These are phyloP conservation scores for Drosophila seclusa DNA, from an alignment of 2,888 invertebrate genomes.

Conservation along the genomic window DNA sequence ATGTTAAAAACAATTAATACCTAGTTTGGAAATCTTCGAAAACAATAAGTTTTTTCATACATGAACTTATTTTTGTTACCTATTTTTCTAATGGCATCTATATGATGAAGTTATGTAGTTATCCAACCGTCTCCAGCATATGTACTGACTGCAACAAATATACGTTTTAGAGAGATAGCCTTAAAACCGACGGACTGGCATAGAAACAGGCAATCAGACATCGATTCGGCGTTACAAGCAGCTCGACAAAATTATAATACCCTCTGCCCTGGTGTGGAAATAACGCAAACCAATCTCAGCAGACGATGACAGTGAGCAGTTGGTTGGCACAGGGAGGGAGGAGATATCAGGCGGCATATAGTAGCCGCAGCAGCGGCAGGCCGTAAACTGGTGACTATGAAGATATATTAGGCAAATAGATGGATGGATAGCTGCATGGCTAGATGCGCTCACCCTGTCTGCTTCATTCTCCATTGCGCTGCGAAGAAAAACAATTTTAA, in stretches of 20 bases:
- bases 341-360: conserved; percentile 61
- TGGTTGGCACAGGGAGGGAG: conserved; percentile 20
- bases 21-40: not conserved
- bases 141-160: not conserved
- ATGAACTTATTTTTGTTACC: not conserved
- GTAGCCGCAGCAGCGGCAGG: conserved; percentile 45
- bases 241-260: not conserved
- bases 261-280: conserved; percentile 4
- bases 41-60: not conserved
- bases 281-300: conserved; percentile 61
- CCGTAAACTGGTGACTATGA: conserved; percentile 78
- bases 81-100: not conserved
- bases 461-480: not conserved
- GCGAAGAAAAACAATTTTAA: conserved; percentile 57
- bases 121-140: not conserved
- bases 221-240: not conserved
- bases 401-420: conserved; percentile 82
- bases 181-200: not conserved
- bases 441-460: conserved; percentile 26
- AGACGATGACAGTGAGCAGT: conserved; percentile 70
- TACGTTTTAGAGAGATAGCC: accelerated
- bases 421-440: conserved; percentile 64
- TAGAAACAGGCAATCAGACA: not conserved
- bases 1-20: not conserved
- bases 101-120: not conserved